Evolutionary conservation across 2,888 invertebrate species (phyloP).

Genomic region (Pherbina coryleti): DNA sequence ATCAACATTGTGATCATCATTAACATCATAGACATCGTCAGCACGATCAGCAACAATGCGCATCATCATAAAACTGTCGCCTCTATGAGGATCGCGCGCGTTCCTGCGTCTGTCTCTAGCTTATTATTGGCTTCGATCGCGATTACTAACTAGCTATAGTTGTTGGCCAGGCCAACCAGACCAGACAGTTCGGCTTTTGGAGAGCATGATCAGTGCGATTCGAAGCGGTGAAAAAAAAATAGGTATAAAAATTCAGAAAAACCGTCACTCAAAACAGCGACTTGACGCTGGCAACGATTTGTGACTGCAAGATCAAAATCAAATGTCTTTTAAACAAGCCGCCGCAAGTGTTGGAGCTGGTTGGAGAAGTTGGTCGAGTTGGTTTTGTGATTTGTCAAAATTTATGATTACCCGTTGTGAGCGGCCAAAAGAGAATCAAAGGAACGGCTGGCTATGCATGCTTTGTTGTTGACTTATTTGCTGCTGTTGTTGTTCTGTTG

Average conservation of each 20-base stretch:
- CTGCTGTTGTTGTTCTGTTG: constrained; percentile 12
- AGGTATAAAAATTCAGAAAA: not conserved
- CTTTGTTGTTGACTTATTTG: not conserved
- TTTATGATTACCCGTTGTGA: constrained; percentile 42
- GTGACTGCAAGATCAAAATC: constrained; percentile 52
- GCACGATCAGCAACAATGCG: constrained; percentile 20
- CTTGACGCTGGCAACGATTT: constrained; percentile 46
- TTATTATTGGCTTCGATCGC: constrained; percentile 2
- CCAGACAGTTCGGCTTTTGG: constrained; percentile 32
- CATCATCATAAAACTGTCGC: constrained; percentile 53
- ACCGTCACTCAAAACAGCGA: not conserved
- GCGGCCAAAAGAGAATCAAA: constrained; percentile 14
- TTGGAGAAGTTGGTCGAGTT: not conserved
- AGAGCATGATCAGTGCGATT: constrained; percentile 13
- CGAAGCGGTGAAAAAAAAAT: constrained; percentile 4
- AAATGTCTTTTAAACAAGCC: constrained; percentile 20
- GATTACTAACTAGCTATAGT: not conserved
- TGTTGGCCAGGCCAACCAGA: constrained; percentile 1
- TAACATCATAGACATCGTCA: not conserved
- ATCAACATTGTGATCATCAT: not conserved
- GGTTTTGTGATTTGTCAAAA: constrained; percentile 47
- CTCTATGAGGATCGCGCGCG: constrained; percentile 24
- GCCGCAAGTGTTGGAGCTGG: constrained; percentile 22
- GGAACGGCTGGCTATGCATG: not conserved
- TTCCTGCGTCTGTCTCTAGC: constrained; percentile 11